Conservation (phyloP, 1,140 invertebrate genomes). For the Ylistrum balloti region DNA sequence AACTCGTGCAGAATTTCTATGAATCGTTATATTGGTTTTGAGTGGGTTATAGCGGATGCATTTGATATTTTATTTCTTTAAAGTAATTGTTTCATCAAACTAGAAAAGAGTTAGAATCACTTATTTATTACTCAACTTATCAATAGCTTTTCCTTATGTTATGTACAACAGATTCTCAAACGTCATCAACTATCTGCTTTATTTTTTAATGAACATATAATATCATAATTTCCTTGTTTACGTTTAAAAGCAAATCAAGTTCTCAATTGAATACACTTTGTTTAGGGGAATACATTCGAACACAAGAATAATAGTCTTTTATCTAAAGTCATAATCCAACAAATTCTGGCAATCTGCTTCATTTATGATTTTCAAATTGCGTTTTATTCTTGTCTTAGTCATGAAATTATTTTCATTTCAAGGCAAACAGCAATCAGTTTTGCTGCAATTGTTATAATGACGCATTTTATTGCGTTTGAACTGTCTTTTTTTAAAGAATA, state of each 20-base stretch:
- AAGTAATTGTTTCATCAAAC: too few relatives aligned
- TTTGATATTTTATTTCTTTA: too few relatives aligned
- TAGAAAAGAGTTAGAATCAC: too few relatives aligned
- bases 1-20: too few relatives aligned
- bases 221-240: background rate
- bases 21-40: too few relatives aligned
- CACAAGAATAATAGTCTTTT: slow-evolving; percentile 12
- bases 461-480: slow-evolving; percentile 25
- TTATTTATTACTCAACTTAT: background rate
- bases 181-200: background rate
- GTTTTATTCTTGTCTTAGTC: slow-evolving; percentile 34
- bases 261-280: background rate
- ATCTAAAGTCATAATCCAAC: slow-evolving; percentile 25
- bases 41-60: too few relatives aligned
- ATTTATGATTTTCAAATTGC: slow-evolving; percentile 27
- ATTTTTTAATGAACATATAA: background rate
- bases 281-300: background rate
- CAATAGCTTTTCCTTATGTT: background rate
- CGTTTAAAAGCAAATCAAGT: background rate
- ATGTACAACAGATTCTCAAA: background rate
- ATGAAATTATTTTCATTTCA: slow-evolving; percentile 11
- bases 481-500: background rate
- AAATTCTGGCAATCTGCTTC: slow-evolving; percentile 38
- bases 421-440: background rate
- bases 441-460: slow-evolving; percentile 27